A percentile compares a stretch with the other conserved stretches of the same genome.
These are phyloP conservation scores for Neoascia interrupta DNA, from an alignment of 2,888 invertebrate species.

Conservation along the genomic window DNA sequence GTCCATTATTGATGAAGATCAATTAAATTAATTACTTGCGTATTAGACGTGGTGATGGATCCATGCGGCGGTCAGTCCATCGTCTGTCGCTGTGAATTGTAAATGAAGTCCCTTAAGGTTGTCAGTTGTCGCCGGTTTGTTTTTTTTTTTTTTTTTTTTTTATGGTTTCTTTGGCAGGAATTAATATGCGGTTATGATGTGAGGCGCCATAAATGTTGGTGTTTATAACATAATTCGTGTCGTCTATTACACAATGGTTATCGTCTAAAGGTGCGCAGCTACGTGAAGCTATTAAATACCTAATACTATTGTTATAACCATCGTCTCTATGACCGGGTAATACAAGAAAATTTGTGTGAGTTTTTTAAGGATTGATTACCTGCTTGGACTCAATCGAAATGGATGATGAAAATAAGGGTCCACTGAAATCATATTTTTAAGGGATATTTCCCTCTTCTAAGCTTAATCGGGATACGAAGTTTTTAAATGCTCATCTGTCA, in stretches of 20 bases:
- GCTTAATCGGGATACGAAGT: too few species aligned
- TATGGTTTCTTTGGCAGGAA: conserved; percentile 38
- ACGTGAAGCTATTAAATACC: conserved; percentile 41
- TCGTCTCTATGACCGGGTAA: too few species aligned
- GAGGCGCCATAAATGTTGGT: conserved; percentile 62
- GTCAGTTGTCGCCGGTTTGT: conserved; percentile 28
- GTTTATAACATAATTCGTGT: conserved; percentile 49
- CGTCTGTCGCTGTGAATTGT: conserved; percentile 42
- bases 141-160: conserved; percentile 5
- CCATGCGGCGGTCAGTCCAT: conserved; percentile 44
- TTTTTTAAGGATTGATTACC: too few species aligned
- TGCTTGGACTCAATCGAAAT: too few species aligned
- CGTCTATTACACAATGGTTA: conserved; percentile 57
- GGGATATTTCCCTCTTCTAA: too few species aligned
- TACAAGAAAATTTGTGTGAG: too few species aligned
- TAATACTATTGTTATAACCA: conserved; percentile 30
- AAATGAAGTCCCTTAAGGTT: conserved; percentile 62
- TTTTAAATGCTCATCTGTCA: too few species aligned
- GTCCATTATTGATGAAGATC: conserved; percentile 64
- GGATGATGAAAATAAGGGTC: too few species aligned
- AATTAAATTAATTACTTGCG: conserved; percentile 68
- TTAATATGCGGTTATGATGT: conserved; percentile 61
- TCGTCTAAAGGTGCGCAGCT: conserved; percentile 31
- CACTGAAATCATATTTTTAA: too few species aligned
- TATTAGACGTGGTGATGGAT: conserved; percentile 56